These are phyloP conservation scores for Brachypteracias leptosomus DNA, from an alignment of 2,113 vertebrate genomes.

Conservation along the genomic window DNA sequence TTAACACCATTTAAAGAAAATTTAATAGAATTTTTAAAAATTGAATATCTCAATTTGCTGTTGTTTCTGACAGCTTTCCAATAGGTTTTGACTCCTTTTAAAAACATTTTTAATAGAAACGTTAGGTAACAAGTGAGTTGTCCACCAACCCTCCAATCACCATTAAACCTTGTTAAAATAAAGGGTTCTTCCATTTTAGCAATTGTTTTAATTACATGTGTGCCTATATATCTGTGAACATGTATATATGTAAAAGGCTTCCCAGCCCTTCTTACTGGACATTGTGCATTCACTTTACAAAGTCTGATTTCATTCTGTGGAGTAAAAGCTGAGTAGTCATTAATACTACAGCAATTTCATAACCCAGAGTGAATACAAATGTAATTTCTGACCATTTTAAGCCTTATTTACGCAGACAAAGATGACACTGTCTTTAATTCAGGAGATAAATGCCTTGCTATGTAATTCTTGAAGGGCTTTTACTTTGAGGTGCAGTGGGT, in stretches of 20 bases:
- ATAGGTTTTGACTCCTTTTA: background rate
- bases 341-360: background rate
- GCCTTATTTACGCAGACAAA: background rate
- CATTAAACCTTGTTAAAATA: background rate
- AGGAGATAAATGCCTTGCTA: background rate
- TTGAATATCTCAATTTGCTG: background rate
- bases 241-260: background rate
- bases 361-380: conserved; percentile 1
- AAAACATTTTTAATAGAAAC: background rate
- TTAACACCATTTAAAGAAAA: background rate
- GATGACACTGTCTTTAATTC: background rate
- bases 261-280: background rate
- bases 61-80: background rate
- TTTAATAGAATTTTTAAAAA: background rate
- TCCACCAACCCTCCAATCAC: background rate
- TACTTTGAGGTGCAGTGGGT: background rate
- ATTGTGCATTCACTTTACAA: background rate
- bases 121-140: background rate
- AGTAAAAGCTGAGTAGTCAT: background rate
- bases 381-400: background rate
- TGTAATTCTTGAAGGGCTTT: conserved; percentile 18
- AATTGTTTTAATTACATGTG: background rate
- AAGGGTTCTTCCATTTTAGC: background rate
- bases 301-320: background rate
- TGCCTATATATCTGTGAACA: fast-evolving